phyloP scores from a whole-genome alignment of 1,140 invertebrate species.

The Drosophila ercepeae region DNA sequence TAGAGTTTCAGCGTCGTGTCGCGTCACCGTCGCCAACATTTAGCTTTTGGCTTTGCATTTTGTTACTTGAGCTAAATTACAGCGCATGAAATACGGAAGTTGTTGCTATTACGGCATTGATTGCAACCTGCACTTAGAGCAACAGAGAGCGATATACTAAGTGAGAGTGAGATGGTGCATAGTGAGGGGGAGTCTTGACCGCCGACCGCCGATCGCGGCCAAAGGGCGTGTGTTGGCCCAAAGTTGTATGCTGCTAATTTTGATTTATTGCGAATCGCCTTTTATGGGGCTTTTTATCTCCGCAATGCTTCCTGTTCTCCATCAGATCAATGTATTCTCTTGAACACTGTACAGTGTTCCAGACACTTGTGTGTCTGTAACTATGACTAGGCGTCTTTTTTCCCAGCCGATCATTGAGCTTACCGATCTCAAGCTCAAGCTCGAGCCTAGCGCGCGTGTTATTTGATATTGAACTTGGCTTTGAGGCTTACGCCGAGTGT shows the following conservation, averaged over 20 bases:
- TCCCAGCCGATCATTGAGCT: constrained; percentile 38
- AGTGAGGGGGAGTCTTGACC: constrained; percentile 1
- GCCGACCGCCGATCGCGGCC: constrained; percentile 22
- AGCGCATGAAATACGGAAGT: constrained; percentile 70
- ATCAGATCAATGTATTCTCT: constrained; percentile 13
- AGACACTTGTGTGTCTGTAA: constrained; percentile 9
- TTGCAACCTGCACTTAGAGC: constrained; percentile 49
- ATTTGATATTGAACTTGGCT: constrained; percentile 79
- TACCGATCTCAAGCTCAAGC: constrained; percentile 40
- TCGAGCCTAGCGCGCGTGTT: constrained; percentile 55
- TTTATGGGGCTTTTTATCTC: constrained; percentile 46
- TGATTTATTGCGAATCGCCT: constrained; percentile 62
- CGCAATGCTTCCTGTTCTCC: constrained; percentile 65
- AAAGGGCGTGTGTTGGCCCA: constrained; percentile 64
- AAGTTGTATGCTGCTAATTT: constrained; percentile 63
- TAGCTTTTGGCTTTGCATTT: constrained; percentile 53
- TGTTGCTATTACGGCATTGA: constrained; percentile 63
- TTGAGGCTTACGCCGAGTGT: constrained; percentile 42
- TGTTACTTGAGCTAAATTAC: constrained; percentile 68
- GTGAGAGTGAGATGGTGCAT: background rate
- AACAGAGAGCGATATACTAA: background rate
- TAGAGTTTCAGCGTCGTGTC: constrained; percentile 22
- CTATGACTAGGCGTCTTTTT: constrained; percentile 42
- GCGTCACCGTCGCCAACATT: constrained; percentile 50
- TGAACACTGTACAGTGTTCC: too few relatives aligned